Percentiles rank a stretch among this genome's conserved stretches.
phyloP scores from a whole-genome alignment of 2,888 invertebrate species.

The Campoletis raptor region DNA sequence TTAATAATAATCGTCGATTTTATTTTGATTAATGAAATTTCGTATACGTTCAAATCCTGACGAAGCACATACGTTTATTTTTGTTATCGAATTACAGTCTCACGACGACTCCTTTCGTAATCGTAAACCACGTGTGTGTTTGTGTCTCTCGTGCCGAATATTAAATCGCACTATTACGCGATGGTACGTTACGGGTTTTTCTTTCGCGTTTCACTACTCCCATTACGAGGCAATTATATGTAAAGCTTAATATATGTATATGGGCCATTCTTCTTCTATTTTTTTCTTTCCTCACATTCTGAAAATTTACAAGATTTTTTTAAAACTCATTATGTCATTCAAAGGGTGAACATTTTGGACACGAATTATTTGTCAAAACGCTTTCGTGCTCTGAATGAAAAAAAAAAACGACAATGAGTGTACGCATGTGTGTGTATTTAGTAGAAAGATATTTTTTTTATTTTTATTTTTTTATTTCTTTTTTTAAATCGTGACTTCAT shows the following conservation, averaged over 20 bases:
- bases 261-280: not conserved
- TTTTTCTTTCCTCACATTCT: not conserved
- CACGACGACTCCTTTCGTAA: conserved; percentile 75
- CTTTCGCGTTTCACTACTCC: conserved; percentile 46
- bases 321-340: not conserved
- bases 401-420: not conserved
- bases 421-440: not conserved
- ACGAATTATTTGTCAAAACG: conserved; percentile 35
- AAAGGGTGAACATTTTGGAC: not conserved
- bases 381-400: conserved; percentile 17
- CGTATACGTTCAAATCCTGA: not conserved
- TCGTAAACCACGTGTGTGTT: conserved; percentile 61
- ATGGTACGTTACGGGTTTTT: conserved; percentile 59
- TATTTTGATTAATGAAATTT: not conserved
- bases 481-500: conserved; percentile 24
- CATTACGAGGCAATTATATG: conserved; percentile 17
- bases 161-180: conserved; percentile 75
- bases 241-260: not conserved
- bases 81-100: conserved; percentile 78
- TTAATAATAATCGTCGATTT: not conserved
- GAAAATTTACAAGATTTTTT: not conserved
- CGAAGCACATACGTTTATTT: conserved; percentile 15
- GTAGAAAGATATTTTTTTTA: conserved; percentile 12
- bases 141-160: conserved; percentile 74
- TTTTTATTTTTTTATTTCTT: no score